Evolutionary conservation across 2,888 invertebrate genomes (phyloP), one percentile per base, ranked within the genome.

Genomic region (Dryomyza anilis): DNA sequence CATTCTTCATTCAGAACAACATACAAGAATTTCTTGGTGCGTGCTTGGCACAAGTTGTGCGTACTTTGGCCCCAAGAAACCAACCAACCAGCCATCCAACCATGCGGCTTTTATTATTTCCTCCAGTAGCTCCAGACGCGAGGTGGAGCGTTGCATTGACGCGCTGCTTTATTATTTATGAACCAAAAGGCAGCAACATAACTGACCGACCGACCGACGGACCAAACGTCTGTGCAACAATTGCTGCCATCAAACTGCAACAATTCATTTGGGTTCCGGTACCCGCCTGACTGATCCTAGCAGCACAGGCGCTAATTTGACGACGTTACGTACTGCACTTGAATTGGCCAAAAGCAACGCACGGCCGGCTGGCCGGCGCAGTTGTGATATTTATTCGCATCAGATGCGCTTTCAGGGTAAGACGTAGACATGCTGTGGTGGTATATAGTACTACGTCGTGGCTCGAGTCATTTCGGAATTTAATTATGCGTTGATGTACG

Each of bases 21-120:
- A 74, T 73, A 73, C 70, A 71, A 80, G 79, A 79, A 79, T 79
- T 79, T 74, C 73, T 76, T 79, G 79, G 79, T 80, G 79, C 79
- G 79, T 80, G 79, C 79, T 78, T 74, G 78, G 79, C 79, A 80
- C 79, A 79, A 74, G 79, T 76, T 78, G 73, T 45, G 29, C 70
- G 45, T n/a, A 29, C 14, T 46, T 10, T 14, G 25, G 7, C 46
- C 14, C 12, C 16, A 4, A 29, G n/a, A n/a, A n/a, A n/a, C n/a
- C n/a, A n/a, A n/a, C n/a, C n/a, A n/a, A n/a, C n/a, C n/a, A n/a
- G n/a, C n/a, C n/a, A n/a, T n/a, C n/a, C n/a, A n/a, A n/a, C n/a
- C n/a, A n/a, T n/a, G n/a, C n/a, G n/a, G n/a, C n/a, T n/a, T n/a
- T 53, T 29, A 16, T n/a, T n/a, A 16, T 53, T 16, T 29, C 53